Conservation (phyloP, 2,888 invertebrate species). For the Trissonchulus sp. region DNA sequence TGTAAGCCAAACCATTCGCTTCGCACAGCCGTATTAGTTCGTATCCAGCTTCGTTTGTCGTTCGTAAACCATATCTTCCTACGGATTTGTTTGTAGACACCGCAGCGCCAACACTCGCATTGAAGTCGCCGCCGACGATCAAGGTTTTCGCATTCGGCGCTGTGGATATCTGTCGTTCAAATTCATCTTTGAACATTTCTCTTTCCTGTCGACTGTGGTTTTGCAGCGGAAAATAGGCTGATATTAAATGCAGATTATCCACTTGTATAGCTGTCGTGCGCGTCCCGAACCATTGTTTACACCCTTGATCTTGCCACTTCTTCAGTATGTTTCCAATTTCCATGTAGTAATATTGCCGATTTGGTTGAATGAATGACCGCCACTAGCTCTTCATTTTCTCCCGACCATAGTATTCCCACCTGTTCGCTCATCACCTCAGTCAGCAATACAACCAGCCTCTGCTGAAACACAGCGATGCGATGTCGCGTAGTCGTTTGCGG, state of each 20-base stretch:
- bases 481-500: background rate
- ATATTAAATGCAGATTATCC: background rate
- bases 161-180: background rate
- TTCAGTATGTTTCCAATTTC: slow-evolving; percentile 6
- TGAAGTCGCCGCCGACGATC: slow-evolving; percentile 18
- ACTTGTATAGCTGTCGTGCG: slow-evolving; percentile 4
- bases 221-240: background rate
- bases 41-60: slow-evolving; percentile 16
- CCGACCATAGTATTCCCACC: background rate
- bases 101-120: background rate
- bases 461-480: background rate
- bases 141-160: background rate
- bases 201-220: slow-evolving; percentile 4
- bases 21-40: background rate
- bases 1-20: slow-evolving; percentile 13
- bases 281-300: background rate
- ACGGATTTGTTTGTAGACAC: background rate
- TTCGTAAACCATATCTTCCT: slow-evolving; percentile 2
- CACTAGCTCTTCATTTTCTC: background rate
- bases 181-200: background rate
- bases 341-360: slow-evolving; percentile 13
- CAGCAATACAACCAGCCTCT: background rate
- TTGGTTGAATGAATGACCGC: slow-evolving; percentile 1
- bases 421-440: background rate
- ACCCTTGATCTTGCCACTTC: background rate